These are phyloP conservation scores for Naja naja DNA, from an alignment of 2,113 vertebrate genomes.

Conservation along the genomic window DNA sequence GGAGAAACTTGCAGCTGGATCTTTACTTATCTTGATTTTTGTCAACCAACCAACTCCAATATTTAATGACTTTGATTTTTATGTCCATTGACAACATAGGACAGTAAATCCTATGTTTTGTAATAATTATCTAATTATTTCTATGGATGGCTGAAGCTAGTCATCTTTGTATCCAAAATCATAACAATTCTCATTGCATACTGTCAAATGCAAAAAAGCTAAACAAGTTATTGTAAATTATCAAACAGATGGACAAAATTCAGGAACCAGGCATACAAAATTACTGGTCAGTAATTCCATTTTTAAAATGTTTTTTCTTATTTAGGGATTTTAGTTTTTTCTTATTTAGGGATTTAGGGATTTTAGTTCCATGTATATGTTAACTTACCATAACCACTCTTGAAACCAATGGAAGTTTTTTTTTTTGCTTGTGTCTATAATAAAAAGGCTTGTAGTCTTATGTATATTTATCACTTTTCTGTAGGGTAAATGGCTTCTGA, in stretches of 20 bases:
- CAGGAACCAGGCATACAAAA: neutral
- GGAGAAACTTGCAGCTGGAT: neutral
- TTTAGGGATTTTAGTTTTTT: neutral
- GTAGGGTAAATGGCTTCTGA: conserved; percentile 13
- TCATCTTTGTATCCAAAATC: neutral
- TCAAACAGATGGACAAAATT: neutral
- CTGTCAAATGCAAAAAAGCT: neutral
- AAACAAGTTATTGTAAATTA: neutral
- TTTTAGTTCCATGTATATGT: neutral
- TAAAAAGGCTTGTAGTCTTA: neutral
- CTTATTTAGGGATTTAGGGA: neutral
- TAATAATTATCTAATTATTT: neutral
- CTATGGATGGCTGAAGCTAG: neutral
- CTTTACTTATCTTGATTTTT: neutral
- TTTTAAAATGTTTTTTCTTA: neutral
- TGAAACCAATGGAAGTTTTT: neutral
- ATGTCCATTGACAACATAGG: neutral
- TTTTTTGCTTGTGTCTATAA: neutral
- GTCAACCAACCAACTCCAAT: neutral
- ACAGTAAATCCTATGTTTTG: neutral
- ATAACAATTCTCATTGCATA: neutral
- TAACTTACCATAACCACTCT: neutral
- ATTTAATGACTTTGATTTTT: neutral
- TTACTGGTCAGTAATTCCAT: neutral
- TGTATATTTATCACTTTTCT: conserved; percentile 10